Base-by-base conservation (phyloP, 1,140 invertebrate genomes). In the Drosophila ogumai region DNA sequence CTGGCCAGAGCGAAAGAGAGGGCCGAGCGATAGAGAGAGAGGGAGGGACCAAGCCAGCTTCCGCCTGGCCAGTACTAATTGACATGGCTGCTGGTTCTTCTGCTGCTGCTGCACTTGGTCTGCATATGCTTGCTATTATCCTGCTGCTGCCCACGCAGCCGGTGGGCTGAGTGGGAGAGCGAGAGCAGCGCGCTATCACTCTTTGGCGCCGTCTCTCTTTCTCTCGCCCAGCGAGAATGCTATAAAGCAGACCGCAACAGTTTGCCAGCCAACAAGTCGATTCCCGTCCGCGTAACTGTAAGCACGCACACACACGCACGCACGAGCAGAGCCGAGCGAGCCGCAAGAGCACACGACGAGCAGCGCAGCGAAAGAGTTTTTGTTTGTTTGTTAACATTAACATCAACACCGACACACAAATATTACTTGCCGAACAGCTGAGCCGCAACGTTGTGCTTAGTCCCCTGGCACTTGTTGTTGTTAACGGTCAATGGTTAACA, bases 281-380 rank as follows among this genome's bases (percentile, higher is more conserved):
- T 63, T 69, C 59, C 67, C 79, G 75, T 68, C 77, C 86, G 86
- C 67, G 75, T 75, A 90, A 74, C 81, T 63, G 85, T 79, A 78
- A 90, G 81, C 81, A 88, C 52, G 28, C 34, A 9, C 6, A 46
- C 55, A 47, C 8, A 34, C 44, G 15, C 41, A 38, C 25, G 10
- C 19, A 54, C 40, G 72, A 54, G 49, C 41, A 38, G 52, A 22
- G 52, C 34, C 32, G 52, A 50, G 40, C 40, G 28, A 55, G 50
- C 17, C 50, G 19, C 19, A 9, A 34, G 50, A 34, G 19, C 25
- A 57, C 12, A 15, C 43, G 32, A 31, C 31, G 52, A 50, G 49
- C 47, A 36, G 31, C 50, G 32, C 50, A 61, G 54, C 22, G 13
- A 59, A 67, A 75, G 36, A 46, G 72, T 43, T 50, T 38, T 28